Conservation (phyloP, 2,797 vertebrate species). For the Melanitta fusca region DNA sequence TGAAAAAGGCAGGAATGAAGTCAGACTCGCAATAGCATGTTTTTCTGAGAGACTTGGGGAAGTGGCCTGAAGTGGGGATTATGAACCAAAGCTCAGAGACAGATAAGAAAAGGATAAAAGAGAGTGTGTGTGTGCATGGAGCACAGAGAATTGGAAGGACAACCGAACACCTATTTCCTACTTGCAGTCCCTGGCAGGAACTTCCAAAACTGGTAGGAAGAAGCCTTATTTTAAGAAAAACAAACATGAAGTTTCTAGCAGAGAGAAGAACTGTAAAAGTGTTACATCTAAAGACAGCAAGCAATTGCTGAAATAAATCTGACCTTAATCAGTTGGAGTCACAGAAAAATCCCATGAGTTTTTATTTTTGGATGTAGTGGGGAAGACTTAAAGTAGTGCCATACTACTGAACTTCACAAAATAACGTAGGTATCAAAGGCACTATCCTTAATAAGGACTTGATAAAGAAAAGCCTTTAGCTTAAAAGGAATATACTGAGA, state of each 20-base stretch:
- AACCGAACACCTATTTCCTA: constrained; percentile 7
- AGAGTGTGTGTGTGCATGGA: neutral
- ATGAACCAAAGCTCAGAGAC: constrained; percentile 60
- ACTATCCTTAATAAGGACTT: neutral
- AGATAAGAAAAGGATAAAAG: constrained; percentile 62
- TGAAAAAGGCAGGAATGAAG: constrained; percentile 20
- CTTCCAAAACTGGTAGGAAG: constrained; percentile 16
- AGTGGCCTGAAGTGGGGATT: constrained; percentile 72
- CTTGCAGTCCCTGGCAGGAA: neutral
- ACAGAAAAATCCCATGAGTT: neutral
- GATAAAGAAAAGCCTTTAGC: neutral
- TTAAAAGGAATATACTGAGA: neutral
- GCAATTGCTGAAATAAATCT: constrained; percentile 14
- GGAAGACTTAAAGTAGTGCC: neutral
- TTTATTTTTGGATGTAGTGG: neutral
- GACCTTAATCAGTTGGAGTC: neutral
- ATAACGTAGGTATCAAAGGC: neutral
- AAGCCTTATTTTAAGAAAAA: neutral
- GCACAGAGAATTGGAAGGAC: neutral
- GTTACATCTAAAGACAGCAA: neutral
- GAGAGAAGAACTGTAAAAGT: neutral
- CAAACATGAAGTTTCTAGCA: neutral
- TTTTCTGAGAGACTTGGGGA: constrained; percentile 56
- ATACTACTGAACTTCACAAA: neutral
- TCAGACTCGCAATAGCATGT: constrained; percentile 33